Base-by-base conservation (phyloP, 2,797 vertebrate genomes). In the Gambusia yucatana region DNA sequence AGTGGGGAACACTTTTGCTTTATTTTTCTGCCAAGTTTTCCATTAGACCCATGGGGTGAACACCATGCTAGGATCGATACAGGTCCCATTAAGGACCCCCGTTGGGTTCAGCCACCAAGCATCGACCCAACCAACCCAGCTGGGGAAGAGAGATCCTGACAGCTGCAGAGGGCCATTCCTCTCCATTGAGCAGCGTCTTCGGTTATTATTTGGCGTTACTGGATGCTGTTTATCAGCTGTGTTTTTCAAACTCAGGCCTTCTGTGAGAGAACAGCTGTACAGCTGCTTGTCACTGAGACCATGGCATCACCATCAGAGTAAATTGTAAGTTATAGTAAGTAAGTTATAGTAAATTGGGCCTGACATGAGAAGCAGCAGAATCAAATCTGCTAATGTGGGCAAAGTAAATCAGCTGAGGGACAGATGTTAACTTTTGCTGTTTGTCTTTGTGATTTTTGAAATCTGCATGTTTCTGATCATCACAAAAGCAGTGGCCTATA, bases 11-110 rank as follows among this genome's bases (percentile, higher is more conserved):
- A 41, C 52, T 81, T 90, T 82, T 76, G 48, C 61, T 74, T 55
- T 36, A 76, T 77, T 84, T 83, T 79, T 83, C 71, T 25, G 57
- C 80, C 77, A 85, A 77, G 67, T 81, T 88, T 91, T 91, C 90
- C 89, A 92, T 94, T 92, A 93, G 87, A 87, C 91, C 82, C 91
- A 91, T 91, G 84, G 86, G 89, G 87, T 72, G 79, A 90, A 83
- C 87, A 80, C 86, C 79, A 82, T 63, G 80, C 82, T 82, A 43
- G 61, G 88, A 95, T 95, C 94, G 89, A 95, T 95, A 89, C 78
- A 73, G 79, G 88, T 84, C 86, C 91, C 91, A 95, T 95, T 94
- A 94, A 86, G 75, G 89, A 93, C 91, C 90, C 92, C 92, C 86
- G 75, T 84, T 57, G 91, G 86, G 87, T 85, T 76, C 87, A 88